phyloP scores from a whole-genome alignment of 1,140 invertebrate genomes.

The Rhopalosiphum maidis region DNA sequence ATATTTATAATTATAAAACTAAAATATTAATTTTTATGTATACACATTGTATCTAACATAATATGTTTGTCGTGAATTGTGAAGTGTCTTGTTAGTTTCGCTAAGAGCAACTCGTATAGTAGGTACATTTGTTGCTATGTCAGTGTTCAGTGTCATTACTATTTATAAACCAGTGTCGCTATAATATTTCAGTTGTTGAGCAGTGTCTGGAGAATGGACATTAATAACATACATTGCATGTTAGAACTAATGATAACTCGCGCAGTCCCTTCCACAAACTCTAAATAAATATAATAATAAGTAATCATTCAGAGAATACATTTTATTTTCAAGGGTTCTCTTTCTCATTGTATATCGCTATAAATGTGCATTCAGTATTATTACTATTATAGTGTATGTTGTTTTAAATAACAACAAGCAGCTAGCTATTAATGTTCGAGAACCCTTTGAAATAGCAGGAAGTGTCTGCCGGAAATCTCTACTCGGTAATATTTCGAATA shows the following conservation, averaged over 20 bases:
- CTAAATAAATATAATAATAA: constrained; percentile 11
- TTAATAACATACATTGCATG: constrained; percentile 17
- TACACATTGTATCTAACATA: background rate
- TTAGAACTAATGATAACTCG: background rate
- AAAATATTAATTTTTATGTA: constrained; percentile 7
- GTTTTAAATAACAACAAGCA: background rate
- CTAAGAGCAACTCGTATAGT: constrained; percentile 23
- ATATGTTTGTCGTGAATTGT: constrained; percentile 1
- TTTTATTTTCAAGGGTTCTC: constrained; percentile 6
- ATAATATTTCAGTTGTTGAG: constrained; percentile 33
- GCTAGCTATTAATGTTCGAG: background rate
- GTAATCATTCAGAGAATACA: background rate
- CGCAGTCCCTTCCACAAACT: background rate
- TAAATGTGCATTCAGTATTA: background rate
- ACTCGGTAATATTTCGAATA: constrained; percentile 14
- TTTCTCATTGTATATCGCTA: background rate
- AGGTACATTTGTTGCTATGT: background rate
- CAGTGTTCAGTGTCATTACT: constrained; percentile 33
- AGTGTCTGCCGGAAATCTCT: constrained; percentile 30
- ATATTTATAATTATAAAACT: background rate
- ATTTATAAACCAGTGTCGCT: constrained; percentile 30
- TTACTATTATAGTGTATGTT: background rate
- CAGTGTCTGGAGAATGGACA: constrained; percentile 7
- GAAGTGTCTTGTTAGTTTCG: constrained; percentile 35
- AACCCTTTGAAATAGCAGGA: constrained; percentile 17